A percentile compares a stretch with the other conserved stretches of the same genome.
phyloP scores from a whole-genome alignment of 2,797 vertebrate species.

The Poliocrania exsul region DNA sequence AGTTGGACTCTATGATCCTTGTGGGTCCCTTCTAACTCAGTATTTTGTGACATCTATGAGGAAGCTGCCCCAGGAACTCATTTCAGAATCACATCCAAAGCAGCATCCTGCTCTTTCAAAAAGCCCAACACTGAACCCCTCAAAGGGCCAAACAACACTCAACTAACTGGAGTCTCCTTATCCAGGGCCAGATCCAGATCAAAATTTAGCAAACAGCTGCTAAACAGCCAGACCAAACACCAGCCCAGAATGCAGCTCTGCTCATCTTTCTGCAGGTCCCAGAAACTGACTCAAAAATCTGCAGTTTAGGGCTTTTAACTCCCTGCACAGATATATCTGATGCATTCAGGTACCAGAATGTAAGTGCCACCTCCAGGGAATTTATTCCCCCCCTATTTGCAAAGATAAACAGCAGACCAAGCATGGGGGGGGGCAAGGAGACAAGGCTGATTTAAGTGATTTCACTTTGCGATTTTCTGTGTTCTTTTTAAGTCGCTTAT shows the following conservation, averaged over 20 bases:
- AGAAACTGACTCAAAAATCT: not conserved
- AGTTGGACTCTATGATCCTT: not conserved
- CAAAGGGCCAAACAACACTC: not conserved
- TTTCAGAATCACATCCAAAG: not conserved
- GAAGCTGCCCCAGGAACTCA: not conserved
- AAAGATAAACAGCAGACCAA: slow-evolving; percentile 62
- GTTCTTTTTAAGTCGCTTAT: slow-evolving; percentile 73
- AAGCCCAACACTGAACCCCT: accelerated
- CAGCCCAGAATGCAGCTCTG: not conserved
- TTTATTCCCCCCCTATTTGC: slow-evolving; percentile 52
- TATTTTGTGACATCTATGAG: not conserved
- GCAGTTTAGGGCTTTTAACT: not conserved
- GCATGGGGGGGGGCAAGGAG: slow-evolving; percentile 33
- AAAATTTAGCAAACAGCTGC: not conserved
- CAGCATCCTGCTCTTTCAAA: not conserved
- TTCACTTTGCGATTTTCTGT: slow-evolving; percentile 64
- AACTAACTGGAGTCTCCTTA: not conserved
- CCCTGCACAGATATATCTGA: not conserved
- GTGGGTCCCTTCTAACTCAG: not conserved
- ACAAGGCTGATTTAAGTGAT: slow-evolving; percentile 64
- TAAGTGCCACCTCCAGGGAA: slow-evolving; percentile 30
- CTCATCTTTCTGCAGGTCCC: not conserved
- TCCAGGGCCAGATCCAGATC: not conserved
- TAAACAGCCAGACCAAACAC: not conserved
- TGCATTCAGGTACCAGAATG: not conserved